Percentiles rank a stretch among this genome's conserved stretches.
These are phyloP conservation scores for Helostoma temminkii DNA, from an alignment of 2,797 vertebrate species.

Conservation along the genomic window DNA sequence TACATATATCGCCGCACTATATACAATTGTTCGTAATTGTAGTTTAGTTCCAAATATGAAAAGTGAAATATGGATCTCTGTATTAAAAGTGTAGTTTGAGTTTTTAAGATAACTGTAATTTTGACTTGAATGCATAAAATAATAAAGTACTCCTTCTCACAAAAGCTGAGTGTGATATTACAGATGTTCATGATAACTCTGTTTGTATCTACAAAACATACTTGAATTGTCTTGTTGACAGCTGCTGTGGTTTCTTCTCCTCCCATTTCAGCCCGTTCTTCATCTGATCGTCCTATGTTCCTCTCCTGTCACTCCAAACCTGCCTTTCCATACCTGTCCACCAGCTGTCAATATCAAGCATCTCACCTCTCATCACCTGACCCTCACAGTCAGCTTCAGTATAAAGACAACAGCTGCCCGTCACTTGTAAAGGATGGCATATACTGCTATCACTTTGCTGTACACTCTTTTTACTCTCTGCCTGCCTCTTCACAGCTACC, in stretches of 20 bases:
- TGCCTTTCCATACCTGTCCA: slow-evolving; percentile 27
- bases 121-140: too few species aligned
- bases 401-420: slow-evolving; percentile 16
- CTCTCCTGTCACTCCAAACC: slow-evolving; percentile 4
- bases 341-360: slow-evolving; percentile 1
- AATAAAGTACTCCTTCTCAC: too few species aligned
- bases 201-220: slow-evolving; percentile 3
- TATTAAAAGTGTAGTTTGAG: too few species aligned
- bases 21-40: slow-evolving; percentile 4
- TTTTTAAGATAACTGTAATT: too few species aligned
- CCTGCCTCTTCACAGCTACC: slow-evolving; percentile 10
- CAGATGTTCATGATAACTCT: neutral
- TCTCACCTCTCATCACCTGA: slow-evolving; percentile 12
- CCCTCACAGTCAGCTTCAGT: neutral
- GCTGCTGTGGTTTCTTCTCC: neutral
- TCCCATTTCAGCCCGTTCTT: neutral
- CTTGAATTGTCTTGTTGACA: neutral
- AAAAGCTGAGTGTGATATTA: neutral
- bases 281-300: neutral
- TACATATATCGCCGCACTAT: slow-evolving; percentile 19
- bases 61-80: slow-evolving; percentile 2
- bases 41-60: slow-evolving; percentile 19
- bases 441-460: slow-evolving; percentile 7
- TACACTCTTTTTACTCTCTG: slow-evolving; percentile 6
- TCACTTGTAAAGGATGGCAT: slow-evolving; percentile 23